Base-by-base conservation (phyloP, 2,888 invertebrate species). In the Eupithecia subfuscata region DNA sequence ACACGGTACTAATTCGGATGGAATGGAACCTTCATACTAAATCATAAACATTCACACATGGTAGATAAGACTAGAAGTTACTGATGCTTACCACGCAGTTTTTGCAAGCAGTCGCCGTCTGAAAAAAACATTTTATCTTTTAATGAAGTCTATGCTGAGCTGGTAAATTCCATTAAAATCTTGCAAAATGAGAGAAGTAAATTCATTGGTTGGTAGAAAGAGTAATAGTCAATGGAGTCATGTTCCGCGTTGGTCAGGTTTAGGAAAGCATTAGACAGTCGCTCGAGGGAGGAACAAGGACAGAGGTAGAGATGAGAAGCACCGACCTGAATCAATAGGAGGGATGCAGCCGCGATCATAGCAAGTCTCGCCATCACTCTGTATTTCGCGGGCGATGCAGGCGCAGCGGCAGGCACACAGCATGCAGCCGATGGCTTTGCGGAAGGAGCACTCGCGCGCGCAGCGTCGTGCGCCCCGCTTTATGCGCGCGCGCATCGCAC, bases 51-150 rank as follows among this genome's bases (percentile, higher is more conserved):
- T n/a, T n/a, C 8, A n/a, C n/a, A n/a, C n/a, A n/a, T n/a, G n/a
- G n/a, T n/a, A n/a, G n/a, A n/a, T n/a, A n/a, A n/a, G n/a, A n/a
- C n/a, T n/a, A n/a, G n/a, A n/a, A n/a, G 30, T 64, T 16, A 34
- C 7, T 25, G 37, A 60, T 34, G 88, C 88, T 88, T 84, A 94
- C 94, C 78, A 92, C 87, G 76, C 93, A 94, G 79, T 92, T 92
- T 82, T 92, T 93, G 82, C 94, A 93, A 75, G 88, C 90, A 69
- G 88, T 86, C 22, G 86, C 84, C 25, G 88, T 87, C 93, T 93
- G 90, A 70, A 89, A 89, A n/a, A 82, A 14, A 68, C 9, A 18
- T 18, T 64, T 34, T 9, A 65, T 18, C 8, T n/a, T 67, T 37
- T 22, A 56, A 56, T 52, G 0, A 56, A 56, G 30, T 30, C 30